phyloP scores from a whole-genome alignment of 2,113 vertebrate genomes.

The Neofelis nebulosa region DNA sequence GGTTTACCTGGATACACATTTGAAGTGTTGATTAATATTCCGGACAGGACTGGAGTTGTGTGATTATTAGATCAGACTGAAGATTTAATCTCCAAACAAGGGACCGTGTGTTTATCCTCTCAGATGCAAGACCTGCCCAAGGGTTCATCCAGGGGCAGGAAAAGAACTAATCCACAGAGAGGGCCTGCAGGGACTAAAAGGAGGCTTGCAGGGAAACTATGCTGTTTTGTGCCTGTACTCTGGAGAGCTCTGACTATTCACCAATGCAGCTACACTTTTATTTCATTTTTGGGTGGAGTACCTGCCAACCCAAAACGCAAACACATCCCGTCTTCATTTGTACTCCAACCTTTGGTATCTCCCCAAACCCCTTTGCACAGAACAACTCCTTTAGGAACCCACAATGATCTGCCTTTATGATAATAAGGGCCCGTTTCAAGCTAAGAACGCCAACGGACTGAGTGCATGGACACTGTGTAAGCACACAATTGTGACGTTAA shows the following conservation, averaged over 20 bases:
- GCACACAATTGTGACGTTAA: background rate
- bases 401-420: background rate
- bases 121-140: conserved; percentile 4
- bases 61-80: conserved; percentile 51
- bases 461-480: too few relatives aligned
- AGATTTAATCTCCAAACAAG: conserved; percentile 69
- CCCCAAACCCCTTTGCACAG: conserved; percentile 29
- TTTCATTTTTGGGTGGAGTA: conserved; percentile 30
- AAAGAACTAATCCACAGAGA: conserved; percentile 14
- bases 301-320: background rate
- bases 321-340: background rate
- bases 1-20: background rate
- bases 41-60: background rate
- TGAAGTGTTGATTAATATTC: conserved; percentile 47
- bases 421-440: background rate
- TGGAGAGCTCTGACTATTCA: background rate
- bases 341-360: background rate
- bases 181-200: background rate
- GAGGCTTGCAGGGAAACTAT: background rate
- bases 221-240: background rate
- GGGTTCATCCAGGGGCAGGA: conserved; percentile 42
- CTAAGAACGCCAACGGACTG: background rate
- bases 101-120: conserved; percentile 54
- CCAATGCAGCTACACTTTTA: conserved; percentile 4
- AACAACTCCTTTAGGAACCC: background rate